phyloP scores from a whole-genome alignment of 2,113 vertebrate genomes.

The Himantopus leucocephalus region DNA sequence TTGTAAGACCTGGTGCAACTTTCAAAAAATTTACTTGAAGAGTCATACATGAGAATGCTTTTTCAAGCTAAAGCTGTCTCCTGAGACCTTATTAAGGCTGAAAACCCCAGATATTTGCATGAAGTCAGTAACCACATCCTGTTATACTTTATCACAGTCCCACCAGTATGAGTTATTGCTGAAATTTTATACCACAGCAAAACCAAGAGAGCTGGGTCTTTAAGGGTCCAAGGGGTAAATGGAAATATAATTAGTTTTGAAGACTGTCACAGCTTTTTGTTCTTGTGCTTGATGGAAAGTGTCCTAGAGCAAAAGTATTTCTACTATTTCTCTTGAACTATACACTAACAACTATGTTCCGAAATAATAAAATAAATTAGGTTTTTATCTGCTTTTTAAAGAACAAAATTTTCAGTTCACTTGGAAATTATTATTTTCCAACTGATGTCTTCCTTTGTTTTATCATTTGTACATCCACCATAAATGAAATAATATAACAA shows the following conservation, averaged over 20 bases:
- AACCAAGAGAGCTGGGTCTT: background rate
- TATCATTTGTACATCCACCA: background rate
- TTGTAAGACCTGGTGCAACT: background rate
- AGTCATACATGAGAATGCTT: background rate
- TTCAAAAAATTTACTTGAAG: conserved; percentile 2
- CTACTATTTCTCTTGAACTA: background rate
- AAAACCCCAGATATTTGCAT: background rate
- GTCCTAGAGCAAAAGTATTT: background rate
- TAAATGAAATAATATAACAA: background rate
- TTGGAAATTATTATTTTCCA: background rate
- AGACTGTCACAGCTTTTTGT: background rate
- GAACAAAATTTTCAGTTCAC: background rate
- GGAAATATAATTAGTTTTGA: background rate
- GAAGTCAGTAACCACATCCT: background rate
- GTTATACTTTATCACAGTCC: background rate
- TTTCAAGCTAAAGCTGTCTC: background rate
- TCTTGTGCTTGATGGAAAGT: background rate
- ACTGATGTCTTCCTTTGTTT: background rate
- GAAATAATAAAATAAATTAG: background rate
- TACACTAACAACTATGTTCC: background rate
- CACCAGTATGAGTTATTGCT: background rate
- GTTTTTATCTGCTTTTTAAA: background rate
- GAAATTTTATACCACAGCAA: background rate
- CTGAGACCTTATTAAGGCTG: conserved; percentile 26
- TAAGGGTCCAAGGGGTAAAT: background rate